Evolutionary conservation across 2,797 vertebrate species (phyloP).

Genomic region (Sebastolobus altivelis): DNA sequence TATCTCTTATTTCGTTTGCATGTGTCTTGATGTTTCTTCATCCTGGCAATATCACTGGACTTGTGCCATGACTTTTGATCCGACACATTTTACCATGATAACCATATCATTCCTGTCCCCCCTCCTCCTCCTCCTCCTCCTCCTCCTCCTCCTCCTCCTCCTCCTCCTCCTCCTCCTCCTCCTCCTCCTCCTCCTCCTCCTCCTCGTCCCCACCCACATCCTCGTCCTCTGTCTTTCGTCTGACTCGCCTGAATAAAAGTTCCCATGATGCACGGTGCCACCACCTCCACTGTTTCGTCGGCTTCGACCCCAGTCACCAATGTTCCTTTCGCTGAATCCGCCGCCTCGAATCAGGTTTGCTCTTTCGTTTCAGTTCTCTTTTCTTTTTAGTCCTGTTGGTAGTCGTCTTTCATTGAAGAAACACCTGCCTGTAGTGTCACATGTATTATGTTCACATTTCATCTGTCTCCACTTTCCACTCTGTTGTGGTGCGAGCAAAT

Average conservation of each 20-base stretch:
- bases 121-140: constrained; percentile 79
- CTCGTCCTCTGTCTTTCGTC: constrained; percentile 91
- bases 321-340: constrained; percentile 97
- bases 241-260: constrained; percentile 97
- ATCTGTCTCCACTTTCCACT: constrained; percentile 59
- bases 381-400: constrained; percentile 80
- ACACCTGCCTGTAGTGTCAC: constrained; percentile 43
- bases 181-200: constrained; percentile 83
- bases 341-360: constrained; percentile 99
- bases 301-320: constrained; percentile 96
- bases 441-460: constrained; percentile 64
- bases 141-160: constrained; percentile 83
- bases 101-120: constrained; percentile 91
- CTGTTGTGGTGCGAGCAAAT: constrained; percentile 50
- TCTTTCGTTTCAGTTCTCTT: constrained; percentile 93
- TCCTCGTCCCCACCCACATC: constrained; percentile 87
- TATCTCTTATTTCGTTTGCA: constrained; percentile 86
- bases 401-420: constrained; percentile 55
- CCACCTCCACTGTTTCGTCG: constrained; percentile 98
- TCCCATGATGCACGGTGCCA: constrained; percentile 99
- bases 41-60: constrained; percentile 93
- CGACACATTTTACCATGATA: constrained; percentile 93
- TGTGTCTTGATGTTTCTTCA: constrained; percentile 90
- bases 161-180: constrained; percentile 85
- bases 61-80: constrained; percentile 93